phyloP scores from a whole-genome alignment of 2,888 invertebrate genomes.

The Julus scandinavius region DNA sequence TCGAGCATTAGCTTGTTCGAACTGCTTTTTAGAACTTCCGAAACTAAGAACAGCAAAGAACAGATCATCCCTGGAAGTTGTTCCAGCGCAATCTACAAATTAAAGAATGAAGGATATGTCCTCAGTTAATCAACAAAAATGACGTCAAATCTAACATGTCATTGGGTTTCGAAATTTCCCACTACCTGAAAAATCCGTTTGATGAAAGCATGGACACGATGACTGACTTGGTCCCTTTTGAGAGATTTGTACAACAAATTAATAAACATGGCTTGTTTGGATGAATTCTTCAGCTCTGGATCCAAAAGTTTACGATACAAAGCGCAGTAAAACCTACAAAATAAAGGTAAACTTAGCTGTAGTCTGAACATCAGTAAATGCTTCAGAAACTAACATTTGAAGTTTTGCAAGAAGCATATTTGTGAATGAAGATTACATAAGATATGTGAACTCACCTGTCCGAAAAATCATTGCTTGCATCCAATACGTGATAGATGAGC shows the following conservation, averaged over 20 bases:
- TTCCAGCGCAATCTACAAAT: conserved; percentile 70
- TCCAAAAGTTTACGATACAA: conserved; percentile 88
- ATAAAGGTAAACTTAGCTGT: not conserved
- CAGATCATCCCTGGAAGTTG: conserved; percentile 82
- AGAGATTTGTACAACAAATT: conserved; percentile 88
- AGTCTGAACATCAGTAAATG: too few relatives aligned
- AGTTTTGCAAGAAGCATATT: too few relatives aligned
- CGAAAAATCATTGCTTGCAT: conserved; percentile 65
- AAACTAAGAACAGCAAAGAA: conserved; percentile 82
- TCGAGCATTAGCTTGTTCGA: conserved; percentile 49
- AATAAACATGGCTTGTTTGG: conserved; percentile 78
- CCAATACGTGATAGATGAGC: conserved; percentile 75
- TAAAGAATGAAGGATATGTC: not conserved
- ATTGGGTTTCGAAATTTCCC: not conserved
- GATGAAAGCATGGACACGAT: conserved; percentile 82
- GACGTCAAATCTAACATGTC: not conserved
- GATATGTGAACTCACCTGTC: conserved; percentile 69
- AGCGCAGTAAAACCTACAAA: conserved; percentile 81
- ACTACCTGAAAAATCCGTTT: conserved; percentile 82
- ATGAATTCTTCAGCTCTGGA: conserved; percentile 75
- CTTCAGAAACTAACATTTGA: too few relatives aligned
- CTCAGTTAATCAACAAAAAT: too few relatives aligned
- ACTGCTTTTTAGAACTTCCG: conserved; percentile 71
- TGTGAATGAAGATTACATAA: too few relatives aligned
- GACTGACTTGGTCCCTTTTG: conserved; percentile 78